Base-by-base conservation (phyloP, 2,888 invertebrate species). In the Eumerus sabulonum region DNA sequence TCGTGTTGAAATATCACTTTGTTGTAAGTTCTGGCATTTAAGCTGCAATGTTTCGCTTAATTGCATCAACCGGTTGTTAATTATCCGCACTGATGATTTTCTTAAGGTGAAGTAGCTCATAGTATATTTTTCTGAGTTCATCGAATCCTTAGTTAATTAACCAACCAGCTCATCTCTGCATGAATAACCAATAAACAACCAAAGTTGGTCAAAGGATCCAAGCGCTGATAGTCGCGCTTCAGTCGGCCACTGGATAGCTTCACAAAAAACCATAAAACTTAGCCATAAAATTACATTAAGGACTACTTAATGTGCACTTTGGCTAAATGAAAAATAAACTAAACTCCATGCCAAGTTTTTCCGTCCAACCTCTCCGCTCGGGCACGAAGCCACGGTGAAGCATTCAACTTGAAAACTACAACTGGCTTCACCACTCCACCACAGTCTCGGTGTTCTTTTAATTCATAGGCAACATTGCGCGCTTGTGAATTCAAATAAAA, bases 221-320 rank as follows among this genome's bases (percentile, higher is more conserved):
- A n/a, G n/a, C n/a, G n/a, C n/a, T n/a, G n/a, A n/a, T n/a, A n/a
- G n/a, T n/a, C n/a, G n/a, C n/a, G n/a, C n/a, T n/a, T n/a, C n/a
- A n/a, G n/a, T n/a, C n/a, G n/a, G n/a, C n/a, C 9, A 2, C 2
- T 13, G 16, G 9, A 14, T 17, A 38, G n/a, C 38, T 7, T 9
- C 36, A 19, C 11, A 11, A 12, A 38, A 44, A 56, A 50, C 27
- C 45, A 38, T 47, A 47, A 63, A 76, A 63, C 59, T 42, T 38
- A 64, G 66, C 76, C 76, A 35, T 59, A 60, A 66, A 76, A 76
- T 66, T 66, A 72, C 72, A 76, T 72, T 76, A 60, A 76, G 50
- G 60, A 76, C 76, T 76, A 76, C 66, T 76, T 72, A 66, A 76
- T 56, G 76, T 72, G 76, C 72, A 72, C 76, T 72, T 66, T 72